phyloP scores from a whole-genome alignment of 2,888 invertebrate species.

The Protodeltote pygarga region DNA sequence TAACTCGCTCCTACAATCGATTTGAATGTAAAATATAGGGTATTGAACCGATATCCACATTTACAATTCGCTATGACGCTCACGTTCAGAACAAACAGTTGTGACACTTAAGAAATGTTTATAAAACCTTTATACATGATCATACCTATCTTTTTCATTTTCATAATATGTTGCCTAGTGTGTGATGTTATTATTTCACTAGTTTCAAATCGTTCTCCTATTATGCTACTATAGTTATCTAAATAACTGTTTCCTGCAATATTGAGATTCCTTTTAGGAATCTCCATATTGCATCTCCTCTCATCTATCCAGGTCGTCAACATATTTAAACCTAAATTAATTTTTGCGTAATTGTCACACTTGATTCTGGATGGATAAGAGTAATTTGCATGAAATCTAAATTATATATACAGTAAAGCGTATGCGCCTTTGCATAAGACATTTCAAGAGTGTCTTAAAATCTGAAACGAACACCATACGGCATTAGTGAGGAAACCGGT shows the following conservation, averaged over 20 bases:
- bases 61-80: slow-evolving; percentile 53
- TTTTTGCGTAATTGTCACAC: no score
- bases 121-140: slow-evolving; percentile 16
- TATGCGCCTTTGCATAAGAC: slow-evolving; percentile 7
- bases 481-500: slow-evolving; percentile 64
- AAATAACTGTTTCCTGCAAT: no score
- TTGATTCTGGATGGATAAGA: no score
- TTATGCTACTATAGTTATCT: no score
- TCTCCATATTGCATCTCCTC: no score
- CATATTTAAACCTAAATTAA: no score
- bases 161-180: background rate
- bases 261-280: no score
- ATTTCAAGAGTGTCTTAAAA: slow-evolving; percentile 27
- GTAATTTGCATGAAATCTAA: background rate
- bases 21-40: slow-evolving; percentile 60
- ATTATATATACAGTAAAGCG: background rate
- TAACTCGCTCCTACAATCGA: slow-evolving; percentile 45
- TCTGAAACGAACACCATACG: slow-evolving; percentile 37
- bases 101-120: slow-evolving; percentile 26
- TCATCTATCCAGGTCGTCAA: no score
- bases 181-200: no score
- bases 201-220: no score
- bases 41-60: slow-evolving; percentile 59
- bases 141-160: slow-evolving; percentile 4
- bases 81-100: slow-evolving; percentile 50